phyloP scores from a whole-genome alignment of 2,888 invertebrate species.

The Dyspetes luteomarginatus region DNA sequence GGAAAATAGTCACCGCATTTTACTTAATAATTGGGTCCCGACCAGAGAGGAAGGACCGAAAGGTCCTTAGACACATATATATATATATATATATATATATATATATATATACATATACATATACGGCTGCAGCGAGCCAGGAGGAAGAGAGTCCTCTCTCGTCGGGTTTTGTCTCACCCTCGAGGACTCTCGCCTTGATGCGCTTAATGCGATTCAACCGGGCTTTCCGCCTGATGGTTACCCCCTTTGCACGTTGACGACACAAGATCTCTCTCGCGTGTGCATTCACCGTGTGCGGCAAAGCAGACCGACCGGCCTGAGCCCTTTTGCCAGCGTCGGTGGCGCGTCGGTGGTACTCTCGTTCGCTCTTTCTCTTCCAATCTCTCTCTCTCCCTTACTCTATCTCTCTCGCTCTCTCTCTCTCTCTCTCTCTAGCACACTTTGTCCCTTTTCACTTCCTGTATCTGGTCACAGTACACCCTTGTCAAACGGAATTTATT shows the following conservation, averaged over 20 bases:
- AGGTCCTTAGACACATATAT: no score
- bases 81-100: no score
- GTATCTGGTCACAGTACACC: conserved; percentile 43
- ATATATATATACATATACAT: no score
- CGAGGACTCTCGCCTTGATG: conserved; percentile 73
- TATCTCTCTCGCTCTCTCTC: conserved; percentile 9
- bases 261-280: conserved; percentile 69
- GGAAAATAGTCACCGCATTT: conserved; percentile 72
- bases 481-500: conserved; percentile 69
- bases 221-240: conserved; percentile 75
- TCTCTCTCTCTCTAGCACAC: conserved; percentile 8
- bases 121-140: no score
- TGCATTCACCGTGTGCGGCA: conserved; percentile 22
- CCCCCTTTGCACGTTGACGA: conserved; percentile 69
- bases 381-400: no score
- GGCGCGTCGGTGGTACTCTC: not conserved
- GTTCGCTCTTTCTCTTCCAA: conserved; percentile 15
- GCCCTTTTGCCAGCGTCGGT: not conserved
- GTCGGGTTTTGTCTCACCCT: conserved; percentile 4
- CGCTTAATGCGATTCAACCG: conserved; percentile 77
- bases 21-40: conserved; percentile 75
- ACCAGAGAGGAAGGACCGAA: conserved; percentile 67
- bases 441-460: conserved; percentile 7
- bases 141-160: conserved; percentile 19
- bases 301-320: conserved; percentile 14